phyloP scores from a whole-genome alignment of 2,113 vertebrate genomes.

The Setophaga coronata region DNA sequence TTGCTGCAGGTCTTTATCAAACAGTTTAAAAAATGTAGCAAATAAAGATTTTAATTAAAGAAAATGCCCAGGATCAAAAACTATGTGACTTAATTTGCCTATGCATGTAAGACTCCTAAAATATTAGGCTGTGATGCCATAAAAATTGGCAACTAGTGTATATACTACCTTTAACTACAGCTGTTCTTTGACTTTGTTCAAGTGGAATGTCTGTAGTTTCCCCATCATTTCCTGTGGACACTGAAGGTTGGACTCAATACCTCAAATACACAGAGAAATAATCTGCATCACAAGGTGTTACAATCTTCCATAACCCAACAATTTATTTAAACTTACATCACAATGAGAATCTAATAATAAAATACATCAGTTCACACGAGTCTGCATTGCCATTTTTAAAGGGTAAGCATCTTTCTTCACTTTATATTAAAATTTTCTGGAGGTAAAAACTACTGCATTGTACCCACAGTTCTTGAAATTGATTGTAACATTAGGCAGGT shows the following conservation, averaged over 20 bases:
- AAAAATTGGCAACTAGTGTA: background rate
- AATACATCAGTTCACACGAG: slow-evolving; percentile 69
- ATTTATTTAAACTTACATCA: slow-evolving; percentile 79
- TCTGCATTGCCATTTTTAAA: slow-evolving; percentile 51
- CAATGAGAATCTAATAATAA: slow-evolving; percentile 70
- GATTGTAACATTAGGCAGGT: slow-evolving; percentile 30
- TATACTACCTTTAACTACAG: background rate
- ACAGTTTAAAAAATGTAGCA: background rate
- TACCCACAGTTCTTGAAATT: slow-evolving; percentile 38
- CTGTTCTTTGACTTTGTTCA: background rate
- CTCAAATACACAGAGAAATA: background rate
- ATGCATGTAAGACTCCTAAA: rapidly evolving
- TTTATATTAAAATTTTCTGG: slow-evolving; percentile 63
- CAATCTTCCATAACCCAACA: slow-evolving; percentile 65
- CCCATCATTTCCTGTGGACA: rapidly evolving
- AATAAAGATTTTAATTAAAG: background rate
- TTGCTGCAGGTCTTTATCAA: background rate
- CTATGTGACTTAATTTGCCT: background rate
- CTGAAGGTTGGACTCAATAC: background rate
- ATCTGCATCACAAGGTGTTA: slow-evolving; percentile 10
- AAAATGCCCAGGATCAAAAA: background rate
- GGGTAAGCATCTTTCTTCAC: slow-evolving; percentile 59
- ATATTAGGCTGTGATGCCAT: background rate
- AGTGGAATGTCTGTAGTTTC: background rate
- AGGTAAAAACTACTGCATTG: slow-evolving; percentile 58